Evolutionary conservation across 2,113 vertebrate genomes (phyloP).

Genomic region (Probosciger aterrimus): DNA sequence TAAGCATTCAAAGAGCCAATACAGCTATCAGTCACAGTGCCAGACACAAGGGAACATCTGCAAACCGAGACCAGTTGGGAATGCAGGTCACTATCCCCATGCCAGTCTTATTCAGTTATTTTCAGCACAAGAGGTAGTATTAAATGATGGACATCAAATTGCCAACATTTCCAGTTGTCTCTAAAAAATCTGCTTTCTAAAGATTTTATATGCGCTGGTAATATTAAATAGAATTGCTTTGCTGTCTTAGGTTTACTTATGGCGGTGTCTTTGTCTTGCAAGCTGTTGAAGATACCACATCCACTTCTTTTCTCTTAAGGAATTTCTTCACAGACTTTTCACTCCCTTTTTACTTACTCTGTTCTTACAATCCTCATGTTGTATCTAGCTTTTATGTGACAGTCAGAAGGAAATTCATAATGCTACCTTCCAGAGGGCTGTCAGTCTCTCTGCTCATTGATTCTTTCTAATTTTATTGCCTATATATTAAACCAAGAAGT

Average conservation of each 20-base stretch:
- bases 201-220: not conserved
- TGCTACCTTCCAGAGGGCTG: not conserved
- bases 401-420: not conserved
- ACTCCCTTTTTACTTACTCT: not conserved
- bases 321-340: not conserved
- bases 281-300: not conserved
- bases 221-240: not conserved
- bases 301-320: not conserved
- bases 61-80: not conserved
- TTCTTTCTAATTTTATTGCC: not conserved
- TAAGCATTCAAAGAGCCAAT: not conserved
- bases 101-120: not conserved
- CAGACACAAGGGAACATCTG: not conserved
- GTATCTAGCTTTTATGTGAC: not conserved
- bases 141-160: not conserved
- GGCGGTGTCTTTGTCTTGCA: not conserved
- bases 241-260: not conserved
- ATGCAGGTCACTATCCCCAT: not conserved
- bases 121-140: not conserved
- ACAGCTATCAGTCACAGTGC: not conserved
- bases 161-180: not conserved
- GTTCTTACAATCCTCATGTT: not conserved
- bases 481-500: not conserved
- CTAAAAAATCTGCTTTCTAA: not conserved
- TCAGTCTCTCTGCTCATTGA: not conserved